Conservation (phyloP, 2,888 invertebrate species). For the Eucera pruinosa region DNA sequence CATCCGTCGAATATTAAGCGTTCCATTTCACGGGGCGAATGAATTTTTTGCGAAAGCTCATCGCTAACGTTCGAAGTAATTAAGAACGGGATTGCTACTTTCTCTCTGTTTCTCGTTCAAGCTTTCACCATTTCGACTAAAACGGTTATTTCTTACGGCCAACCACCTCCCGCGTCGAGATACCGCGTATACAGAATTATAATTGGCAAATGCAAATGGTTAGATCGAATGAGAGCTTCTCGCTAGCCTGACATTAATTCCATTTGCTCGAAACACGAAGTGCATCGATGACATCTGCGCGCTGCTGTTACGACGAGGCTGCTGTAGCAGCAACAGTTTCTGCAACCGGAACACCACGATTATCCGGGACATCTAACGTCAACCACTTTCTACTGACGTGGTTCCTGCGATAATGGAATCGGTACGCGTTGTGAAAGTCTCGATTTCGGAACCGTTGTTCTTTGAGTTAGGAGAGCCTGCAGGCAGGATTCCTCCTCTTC, state of each 20-base stretch:
- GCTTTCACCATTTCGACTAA: background rate
- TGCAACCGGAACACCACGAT: conserved; percentile 70
- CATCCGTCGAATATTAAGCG: no score
- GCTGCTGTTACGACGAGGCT: conserved; percentile 59
- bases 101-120: fast-evolving
- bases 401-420: conserved; percentile 59
- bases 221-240: conserved; percentile 55
- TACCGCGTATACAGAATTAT: conserved; percentile 47
- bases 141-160: conserved; percentile 37
- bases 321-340: conserved; percentile 69
- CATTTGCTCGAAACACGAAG: conserved; percentile 68
- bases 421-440: conserved; percentile 15
- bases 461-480: background rate
- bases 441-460: conserved; percentile 17
- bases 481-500: background rate
- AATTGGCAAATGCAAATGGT: conserved; percentile 66
- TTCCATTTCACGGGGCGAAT: no score
- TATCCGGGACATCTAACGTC: conserved; percentile 69
- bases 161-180: background rate
- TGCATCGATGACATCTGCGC: conserved; percentile 71
- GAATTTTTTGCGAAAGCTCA: conserved; percentile 6
- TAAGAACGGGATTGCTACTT: conserved; percentile 18
- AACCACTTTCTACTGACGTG: conserved; percentile 66
- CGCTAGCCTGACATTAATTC: conserved; percentile 63
- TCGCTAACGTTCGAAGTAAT: conserved; percentile 14